These are phyloP conservation scores for Chauna torquata DNA, from an alignment of 2,113 vertebrate species.

Conservation along the genomic window DNA sequence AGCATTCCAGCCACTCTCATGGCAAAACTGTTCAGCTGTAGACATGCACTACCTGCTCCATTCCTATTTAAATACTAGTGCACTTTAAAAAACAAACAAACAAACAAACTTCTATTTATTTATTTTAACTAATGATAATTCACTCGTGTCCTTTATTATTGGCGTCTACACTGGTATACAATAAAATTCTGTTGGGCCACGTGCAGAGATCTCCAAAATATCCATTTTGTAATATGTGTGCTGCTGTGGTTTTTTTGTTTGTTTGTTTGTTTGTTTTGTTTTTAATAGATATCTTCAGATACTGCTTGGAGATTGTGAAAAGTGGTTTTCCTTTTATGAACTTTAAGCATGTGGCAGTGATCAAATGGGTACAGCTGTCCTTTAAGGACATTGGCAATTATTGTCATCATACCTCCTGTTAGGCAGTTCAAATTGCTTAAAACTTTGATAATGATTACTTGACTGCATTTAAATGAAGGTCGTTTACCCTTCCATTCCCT, in stretches of 20 bases:
- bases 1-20: neutral
- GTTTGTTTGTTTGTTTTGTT: neutral
- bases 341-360: constrained; percentile 62
- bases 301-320: constrained; percentile 20
- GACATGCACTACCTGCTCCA: neutral
- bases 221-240: neutral
- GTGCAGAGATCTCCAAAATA: constrained; percentile 26
- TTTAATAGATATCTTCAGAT: constrained; percentile 18
- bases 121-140: neutral
- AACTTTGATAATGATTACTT: constrained; percentile 81
- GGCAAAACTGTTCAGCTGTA: neutral
- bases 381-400: constrained; percentile 75
- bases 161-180: neutral
- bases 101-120: too few species aligned
- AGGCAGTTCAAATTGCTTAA: constrained; percentile 78
- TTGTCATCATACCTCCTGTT: constrained; percentile 72
- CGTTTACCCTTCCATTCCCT: constrained; percentile 69
- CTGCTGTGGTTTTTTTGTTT: neutral
- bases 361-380: constrained; percentile 68
- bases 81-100: neutral
- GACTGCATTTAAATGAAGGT: constrained; percentile 77
- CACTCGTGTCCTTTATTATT: neutral
- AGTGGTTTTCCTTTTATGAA: constrained; percentile 59
- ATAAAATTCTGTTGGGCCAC: neutral
- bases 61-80: neutral